Conservation (phyloP, 2,888 invertebrate genomes). For the Volucella zonaria region DNA sequence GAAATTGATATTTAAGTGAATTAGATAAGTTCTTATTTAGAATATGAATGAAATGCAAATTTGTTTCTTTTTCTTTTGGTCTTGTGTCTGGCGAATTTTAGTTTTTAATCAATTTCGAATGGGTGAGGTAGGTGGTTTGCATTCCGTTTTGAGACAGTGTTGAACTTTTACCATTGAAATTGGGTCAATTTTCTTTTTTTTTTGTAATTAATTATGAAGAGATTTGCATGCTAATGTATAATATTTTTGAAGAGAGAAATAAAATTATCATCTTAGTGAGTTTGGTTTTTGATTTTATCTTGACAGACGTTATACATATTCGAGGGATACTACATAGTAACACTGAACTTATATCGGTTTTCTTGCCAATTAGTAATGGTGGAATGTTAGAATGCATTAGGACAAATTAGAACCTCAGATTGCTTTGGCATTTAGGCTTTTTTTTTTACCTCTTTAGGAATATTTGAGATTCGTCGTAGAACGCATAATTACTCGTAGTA, state of each 20-base stretch:
- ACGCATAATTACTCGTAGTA: too few species aligned
- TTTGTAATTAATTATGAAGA: constrained; percentile 1
- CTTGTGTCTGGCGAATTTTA: constrained; percentile 20
- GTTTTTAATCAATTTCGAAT: constrained; percentile 33
- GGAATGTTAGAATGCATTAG: too few species aligned
- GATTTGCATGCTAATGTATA: background rate
- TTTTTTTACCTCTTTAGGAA: too few species aligned
- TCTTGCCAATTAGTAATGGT: too few species aligned
- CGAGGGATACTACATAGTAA: too few species aligned
- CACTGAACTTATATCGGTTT: too few species aligned
- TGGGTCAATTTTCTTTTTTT: constrained; percentile 32
- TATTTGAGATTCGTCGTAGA: too few species aligned
- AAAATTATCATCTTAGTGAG: background rate
- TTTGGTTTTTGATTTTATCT: background rate
- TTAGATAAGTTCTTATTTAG: constrained; percentile 14
- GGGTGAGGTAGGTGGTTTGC: background rate
- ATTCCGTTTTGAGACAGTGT: constrained; percentile 1
- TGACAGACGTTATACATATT: background rate
- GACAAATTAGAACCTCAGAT: too few species aligned
- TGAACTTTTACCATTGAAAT: constrained; percentile 21
- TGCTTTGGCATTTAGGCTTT: too few species aligned
- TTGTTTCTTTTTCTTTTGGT: background rate
- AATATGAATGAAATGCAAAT: constrained; percentile 51
- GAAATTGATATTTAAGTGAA: constrained; percentile 10
- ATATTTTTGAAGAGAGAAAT: constrained; percentile 8